Evolutionary conservation across 2,113 vertebrate species (phyloP).

Genomic region (Columbina picui): DNA sequence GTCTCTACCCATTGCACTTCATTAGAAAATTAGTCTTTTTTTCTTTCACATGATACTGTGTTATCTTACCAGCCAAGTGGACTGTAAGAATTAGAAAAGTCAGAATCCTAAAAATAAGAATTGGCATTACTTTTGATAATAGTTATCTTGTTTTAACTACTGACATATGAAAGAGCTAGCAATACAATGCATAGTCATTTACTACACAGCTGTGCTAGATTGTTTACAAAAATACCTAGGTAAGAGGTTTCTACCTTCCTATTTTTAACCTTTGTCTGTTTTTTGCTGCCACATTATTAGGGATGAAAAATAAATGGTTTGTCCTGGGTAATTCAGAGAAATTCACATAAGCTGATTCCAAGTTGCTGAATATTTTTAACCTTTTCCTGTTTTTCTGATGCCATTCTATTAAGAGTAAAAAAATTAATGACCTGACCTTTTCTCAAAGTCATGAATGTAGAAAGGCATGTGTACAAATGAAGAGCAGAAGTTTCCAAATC

Average conservation of each 20-base stretch:
- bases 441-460: constrained; percentile 29
- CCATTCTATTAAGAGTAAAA: background rate
- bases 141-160: background rate
- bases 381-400: background rate
- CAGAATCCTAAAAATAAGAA: background rate
- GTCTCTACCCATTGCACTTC: background rate
- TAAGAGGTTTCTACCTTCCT: background rate
- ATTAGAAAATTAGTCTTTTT: background rate
- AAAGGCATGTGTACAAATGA: constrained; percentile 7
- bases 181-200: background rate
- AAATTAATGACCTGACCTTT: constrained; percentile 1
- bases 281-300: background rate
- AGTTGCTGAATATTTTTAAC: background rate
- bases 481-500: constrained; percentile 26
- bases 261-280: background rate
- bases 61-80: background rate
- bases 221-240: background rate
- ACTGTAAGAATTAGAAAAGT: background rate
- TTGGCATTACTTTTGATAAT: background rate
- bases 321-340: background rate
- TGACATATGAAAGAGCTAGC: background rate
- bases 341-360: background rate
- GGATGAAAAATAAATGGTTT: constrained; percentile 10
- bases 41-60: background rate
- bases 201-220: background rate